Conservation (phyloP, 2,797 vertebrate genomes). For the Pitangus sulphuratus region DNA sequence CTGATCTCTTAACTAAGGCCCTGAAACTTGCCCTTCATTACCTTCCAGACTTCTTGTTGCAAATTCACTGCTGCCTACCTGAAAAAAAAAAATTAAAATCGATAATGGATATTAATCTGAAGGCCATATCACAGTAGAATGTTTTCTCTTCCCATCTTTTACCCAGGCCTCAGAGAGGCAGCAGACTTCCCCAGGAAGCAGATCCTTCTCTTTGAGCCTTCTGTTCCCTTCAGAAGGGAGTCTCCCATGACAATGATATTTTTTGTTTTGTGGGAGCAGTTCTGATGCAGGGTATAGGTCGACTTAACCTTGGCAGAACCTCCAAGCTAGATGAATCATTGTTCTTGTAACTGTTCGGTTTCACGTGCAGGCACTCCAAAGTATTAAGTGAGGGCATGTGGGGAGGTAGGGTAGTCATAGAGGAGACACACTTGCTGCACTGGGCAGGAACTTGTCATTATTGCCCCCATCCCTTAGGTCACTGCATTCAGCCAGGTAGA, state of each 20-base stretch:
- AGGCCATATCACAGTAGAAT: neutral
- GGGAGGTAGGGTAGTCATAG: neutral
- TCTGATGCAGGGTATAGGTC: neutral
- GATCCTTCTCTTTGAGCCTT: neutral
- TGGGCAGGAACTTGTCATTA: neutral
- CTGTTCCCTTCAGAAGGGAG: neutral
- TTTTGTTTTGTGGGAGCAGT: neutral
- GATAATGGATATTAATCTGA: neutral
- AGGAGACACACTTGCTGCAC: neutral
- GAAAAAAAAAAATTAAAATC: neutral
- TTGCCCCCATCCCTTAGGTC: rapidly evolving
- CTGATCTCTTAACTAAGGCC: neutral
- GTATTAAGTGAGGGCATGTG: neutral
- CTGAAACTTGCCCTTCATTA: neutral
- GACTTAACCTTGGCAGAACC: neutral
- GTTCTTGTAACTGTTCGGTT: neutral
- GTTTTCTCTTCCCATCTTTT: neutral
- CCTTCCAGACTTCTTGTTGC: neutral
- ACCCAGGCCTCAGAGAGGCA: neutral
- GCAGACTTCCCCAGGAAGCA: neutral
- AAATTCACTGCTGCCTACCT: neutral
- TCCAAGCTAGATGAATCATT: neutral
- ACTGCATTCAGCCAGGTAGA: neutral
- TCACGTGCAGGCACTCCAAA: neutral
- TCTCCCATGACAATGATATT: rapidly evolving